Percentiles rank a stretch among this genome's conserved stretches.
Conservation (phyloP, 2,888 invertebrate species). For the Polydrusus pterygomalis region DNA sequence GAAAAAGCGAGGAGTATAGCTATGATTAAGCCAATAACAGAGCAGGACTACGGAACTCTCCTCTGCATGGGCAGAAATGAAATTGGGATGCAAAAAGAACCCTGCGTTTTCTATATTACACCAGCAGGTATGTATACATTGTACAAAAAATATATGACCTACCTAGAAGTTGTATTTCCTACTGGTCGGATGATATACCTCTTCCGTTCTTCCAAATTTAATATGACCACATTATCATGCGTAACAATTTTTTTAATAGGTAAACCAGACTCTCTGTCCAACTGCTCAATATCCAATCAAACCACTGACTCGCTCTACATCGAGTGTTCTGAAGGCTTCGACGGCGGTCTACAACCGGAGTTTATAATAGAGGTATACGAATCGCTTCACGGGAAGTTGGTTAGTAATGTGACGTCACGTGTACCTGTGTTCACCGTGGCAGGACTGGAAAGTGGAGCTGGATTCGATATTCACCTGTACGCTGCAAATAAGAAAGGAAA, state of each 20-base stretch:
- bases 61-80: constrained; percentile 85
- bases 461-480: constrained; percentile 80
- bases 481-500: constrained; percentile 84
- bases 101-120: constrained; percentile 83
- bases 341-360: constrained; percentile 83
- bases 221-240: too few relatives aligned
- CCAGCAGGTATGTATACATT: constrained; percentile 79
- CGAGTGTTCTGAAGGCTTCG: constrained; percentile 84
- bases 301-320: constrained; percentile 83
- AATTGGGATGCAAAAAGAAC: constrained; percentile 82
- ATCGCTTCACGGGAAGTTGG: constrained; percentile 73
- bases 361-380: constrained; percentile 84
- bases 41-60: constrained; percentile 83
- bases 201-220: too few relatives aligned
- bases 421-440: constrained; percentile 79
- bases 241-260: constrained; percentile 76
- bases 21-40: constrained; percentile 83
- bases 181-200: too few relatives aligned
- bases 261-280: constrained; percentile 82
- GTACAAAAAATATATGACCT: too few relatives aligned
- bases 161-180: too few relatives aligned
- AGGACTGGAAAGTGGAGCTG: constrained; percentile 80
- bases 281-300: constrained; percentile 84
- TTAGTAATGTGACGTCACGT: constrained; percentile 76
- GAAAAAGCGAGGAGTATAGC: constrained; percentile 80